These are phyloP conservation scores for Pollenia labialis DNA, from an alignment of 2,888 invertebrate genomes.

Conservation along the genomic window DNA sequence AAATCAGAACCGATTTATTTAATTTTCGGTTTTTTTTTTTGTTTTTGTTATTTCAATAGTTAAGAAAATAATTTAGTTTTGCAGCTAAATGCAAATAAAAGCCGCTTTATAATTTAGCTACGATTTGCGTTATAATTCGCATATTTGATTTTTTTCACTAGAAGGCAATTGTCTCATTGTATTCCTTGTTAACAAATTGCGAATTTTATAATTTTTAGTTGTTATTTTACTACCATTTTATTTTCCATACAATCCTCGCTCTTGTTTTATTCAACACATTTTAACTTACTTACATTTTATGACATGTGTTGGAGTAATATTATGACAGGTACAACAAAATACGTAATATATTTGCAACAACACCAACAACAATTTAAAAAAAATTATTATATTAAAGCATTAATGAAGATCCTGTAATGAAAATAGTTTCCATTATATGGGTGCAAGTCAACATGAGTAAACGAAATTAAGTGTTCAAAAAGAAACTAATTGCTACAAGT, in stretches of 20 bases:
- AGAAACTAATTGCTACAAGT: background rate
- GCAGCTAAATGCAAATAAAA: too few relatives aligned
- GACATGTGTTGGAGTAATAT: slow-evolving; percentile 15
- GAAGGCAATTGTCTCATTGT: too few relatives aligned
- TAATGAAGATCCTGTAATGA: slow-evolving; percentile 56
- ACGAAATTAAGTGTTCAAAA: slow-evolving; percentile 41
- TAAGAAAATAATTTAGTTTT: too few relatives aligned
- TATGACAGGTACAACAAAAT: slow-evolving; percentile 38
- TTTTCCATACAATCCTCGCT: background rate
- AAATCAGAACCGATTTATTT: too few relatives aligned
- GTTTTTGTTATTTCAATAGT: too few relatives aligned
- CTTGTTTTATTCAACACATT: background rate
- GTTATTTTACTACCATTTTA: background rate
- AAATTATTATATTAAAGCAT: slow-evolving; percentile 47
- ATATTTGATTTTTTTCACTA: too few relatives aligned
- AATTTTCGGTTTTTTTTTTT: too few relatives aligned
- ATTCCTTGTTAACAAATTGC: too few relatives aligned
- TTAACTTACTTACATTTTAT: background rate
- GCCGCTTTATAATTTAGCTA: too few relatives aligned
- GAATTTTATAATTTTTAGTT: background rate
- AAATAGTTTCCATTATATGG: slow-evolving; percentile 24
- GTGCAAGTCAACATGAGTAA: slow-evolving; percentile 26
- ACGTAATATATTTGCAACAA: background rate
- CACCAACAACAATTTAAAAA: background rate
- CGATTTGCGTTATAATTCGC: too few relatives aligned